Conservation (phyloP, 2,113 vertebrate genomes). For the Tetraodon nigroviridis region DNA sequence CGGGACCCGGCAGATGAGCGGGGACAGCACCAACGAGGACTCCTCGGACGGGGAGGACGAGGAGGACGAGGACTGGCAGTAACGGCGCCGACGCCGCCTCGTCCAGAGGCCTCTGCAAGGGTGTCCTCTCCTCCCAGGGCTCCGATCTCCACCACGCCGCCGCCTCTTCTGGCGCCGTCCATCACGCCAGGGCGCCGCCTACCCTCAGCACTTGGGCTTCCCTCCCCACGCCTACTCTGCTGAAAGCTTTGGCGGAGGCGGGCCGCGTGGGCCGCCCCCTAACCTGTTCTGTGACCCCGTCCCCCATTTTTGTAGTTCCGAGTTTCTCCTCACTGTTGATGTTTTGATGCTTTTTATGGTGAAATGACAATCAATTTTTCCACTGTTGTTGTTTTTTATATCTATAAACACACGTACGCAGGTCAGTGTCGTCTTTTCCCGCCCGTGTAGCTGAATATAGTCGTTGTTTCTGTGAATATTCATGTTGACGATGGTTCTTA, state of each 20-base stretch:
- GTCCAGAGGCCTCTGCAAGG: conserved; percentile 45
- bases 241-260: conserved; percentile 64
- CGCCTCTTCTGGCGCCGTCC: conserved; percentile 13
- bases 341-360: conserved; percentile 70
- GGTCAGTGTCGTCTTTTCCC: conserved; percentile 53
- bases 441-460: conserved; percentile 59
- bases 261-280: conserved; percentile 23
- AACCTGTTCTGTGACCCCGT: conserved; percentile 47
- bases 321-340: conserved; percentile 59
- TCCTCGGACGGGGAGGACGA: conserved; percentile 79
- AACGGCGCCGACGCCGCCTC: conserved; percentile 31
- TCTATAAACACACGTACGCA: conserved; percentile 27
- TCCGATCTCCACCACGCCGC: conserved; percentile 67
- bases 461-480: conserved; percentile 65
- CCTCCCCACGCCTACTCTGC: conserved; percentile 27
- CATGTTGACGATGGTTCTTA: conserved; percentile 51
- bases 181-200: conserved; percentile 18
- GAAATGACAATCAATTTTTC: conserved; percentile 78
- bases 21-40: conserved; percentile 72
- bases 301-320: conserved; percentile 27
- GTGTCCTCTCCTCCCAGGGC: conserved; percentile 64
- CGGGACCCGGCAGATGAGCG: conserved; percentile 53
- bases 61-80: conserved; percentile 75
- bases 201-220: conserved; percentile 51
- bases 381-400: conserved; percentile 55